Evolutionary conservation across 1,140 invertebrate species (phyloP).

Genomic region (Drosophila repletoides): DNA sequence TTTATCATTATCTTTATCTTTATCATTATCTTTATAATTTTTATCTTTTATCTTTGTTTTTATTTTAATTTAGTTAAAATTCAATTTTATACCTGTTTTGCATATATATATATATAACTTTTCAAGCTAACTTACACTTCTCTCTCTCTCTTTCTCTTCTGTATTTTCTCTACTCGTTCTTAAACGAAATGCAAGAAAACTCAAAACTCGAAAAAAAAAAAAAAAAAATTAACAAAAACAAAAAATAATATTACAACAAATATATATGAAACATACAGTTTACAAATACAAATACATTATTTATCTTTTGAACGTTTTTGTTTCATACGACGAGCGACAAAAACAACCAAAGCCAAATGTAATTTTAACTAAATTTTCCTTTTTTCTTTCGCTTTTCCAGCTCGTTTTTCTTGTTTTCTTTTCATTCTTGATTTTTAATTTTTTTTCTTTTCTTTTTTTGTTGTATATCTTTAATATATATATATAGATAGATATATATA

Average conservation of each 20-base stretch:
- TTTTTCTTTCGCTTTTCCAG: background rate
- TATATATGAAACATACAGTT: no score
- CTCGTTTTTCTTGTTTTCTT: slow-evolving; percentile 4
- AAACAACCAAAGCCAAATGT: slow-evolving; percentile 44
- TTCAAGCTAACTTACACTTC: slow-evolving; percentile 43
- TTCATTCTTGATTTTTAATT: slow-evolving; percentile 3
- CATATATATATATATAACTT: slow-evolving; percentile 32
- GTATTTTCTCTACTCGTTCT: background rate
- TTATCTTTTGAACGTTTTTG: slow-evolving; percentile 17
- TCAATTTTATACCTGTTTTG: slow-evolving; percentile 61
- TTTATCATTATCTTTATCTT: slow-evolving; percentile 17
- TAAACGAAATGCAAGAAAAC: slow-evolving; percentile 15
- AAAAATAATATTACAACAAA: slow-evolving; percentile 28
- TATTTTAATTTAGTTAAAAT: slow-evolving; percentile 58
- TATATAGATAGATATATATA: slow-evolving; percentile 17
- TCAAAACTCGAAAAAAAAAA: background rate
- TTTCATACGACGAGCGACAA: slow-evolving; percentile 18
- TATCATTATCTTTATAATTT: background rate
- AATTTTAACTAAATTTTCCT: slow-evolving; percentile 61
- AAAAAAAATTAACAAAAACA: slow-evolving; percentile 22
- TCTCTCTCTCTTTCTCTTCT: background rate
- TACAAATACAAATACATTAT: slow-evolving; percentile 9
- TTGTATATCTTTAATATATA: slow-evolving; percentile 13
- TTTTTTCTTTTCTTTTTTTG: slow-evolving; percentile 2
- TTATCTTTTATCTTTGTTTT: slow-evolving; percentile 15